phyloP scores from a whole-genome alignment of 2,888 invertebrate species.

The Lochmaea crataegi region DNA sequence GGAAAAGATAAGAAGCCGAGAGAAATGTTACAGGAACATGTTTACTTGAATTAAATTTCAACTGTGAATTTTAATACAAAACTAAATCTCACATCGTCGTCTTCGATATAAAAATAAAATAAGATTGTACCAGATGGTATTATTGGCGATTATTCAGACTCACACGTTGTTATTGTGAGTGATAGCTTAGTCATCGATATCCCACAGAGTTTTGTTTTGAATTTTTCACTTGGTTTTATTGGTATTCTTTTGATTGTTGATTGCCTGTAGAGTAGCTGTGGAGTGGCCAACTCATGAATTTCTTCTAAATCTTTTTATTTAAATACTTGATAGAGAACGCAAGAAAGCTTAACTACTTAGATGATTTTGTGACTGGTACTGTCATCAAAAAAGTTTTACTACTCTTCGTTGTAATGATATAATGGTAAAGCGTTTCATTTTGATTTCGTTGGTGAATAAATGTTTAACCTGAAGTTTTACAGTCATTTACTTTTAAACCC shows the following conservation, averaged over 20 bases:
- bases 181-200: constrained; percentile 58
- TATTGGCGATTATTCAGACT: constrained; percentile 59
- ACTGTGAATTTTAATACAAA: too few species aligned
- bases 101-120: constrained; percentile 25
- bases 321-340: not conserved
- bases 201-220: constrained; percentile 53
- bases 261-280: constrained; percentile 41
- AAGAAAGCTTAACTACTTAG: not conserved
- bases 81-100: not conserved
- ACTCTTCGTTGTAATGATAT: not conserved
- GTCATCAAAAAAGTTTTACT: not conserved
- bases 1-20: too few species aligned
- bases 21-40: too few species aligned
- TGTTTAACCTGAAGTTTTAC: too few species aligned
- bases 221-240: constrained; percentile 47
- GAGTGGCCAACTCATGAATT: constrained; percentile 41
- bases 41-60: too few species aligned
- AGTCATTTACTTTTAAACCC: too few species aligned
- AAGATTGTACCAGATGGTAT: constrained; percentile 42
- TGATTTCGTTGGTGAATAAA: too few species aligned
- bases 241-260: constrained; percentile 47
- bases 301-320: constrained; percentile 26
- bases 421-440: constrained; percentile 46
- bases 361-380: not conserved
- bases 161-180: constrained; percentile 61